Evolutionary conservation across 1,140 invertebrate genomes (phyloP), one percentile per base, ranked within the genome.

Genomic region (Onthophagus taurus): DNA sequence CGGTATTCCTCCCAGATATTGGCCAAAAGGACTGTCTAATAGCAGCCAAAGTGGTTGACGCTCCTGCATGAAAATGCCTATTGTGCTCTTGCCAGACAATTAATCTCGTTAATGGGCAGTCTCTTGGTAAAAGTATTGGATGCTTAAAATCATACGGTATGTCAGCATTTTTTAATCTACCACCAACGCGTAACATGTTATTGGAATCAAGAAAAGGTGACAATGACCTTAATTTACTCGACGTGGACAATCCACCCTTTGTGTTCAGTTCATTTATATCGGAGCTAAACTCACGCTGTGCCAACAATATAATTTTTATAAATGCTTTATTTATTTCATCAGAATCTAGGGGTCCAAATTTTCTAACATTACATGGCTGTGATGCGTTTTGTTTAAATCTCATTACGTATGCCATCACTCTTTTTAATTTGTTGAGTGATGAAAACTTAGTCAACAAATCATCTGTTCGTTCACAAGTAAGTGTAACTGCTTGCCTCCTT

Each of bases 151-250:
- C 9, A 34, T 34, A 34, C 9, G 31, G 16, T 9, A 34, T 12
- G 16, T 12, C 16, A 9, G 31, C n/a, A 9, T 12, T 12, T 9
- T 34, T 11, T 34, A 34, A 16, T 34, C 31, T 11, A 34, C 31
- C 31, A 34, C 31, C 31, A 12, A 34, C 31, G 8, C 31, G n/a
- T 34, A 34, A 34, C 16, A 34, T n/a, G n/a, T n/a, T n/a, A n/a
- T n/a, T n/a, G n/a, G 26, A 29, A 29, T 29, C 26, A 9, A 29
- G 13, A 12, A 29, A 29, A n/a, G 26, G 26, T 12, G 26, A n/a
- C 13, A 29, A 29, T n/a, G 26, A 9, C 13, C 11, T n/a, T 29
- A 29, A n/a, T 9, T 12, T 29, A 29, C 26, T 29, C 13, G 11
- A n/a, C 26, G 11, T 29, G 9, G 26, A 9, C 26, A 29, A 9